These are phyloP conservation scores for Tokudaia muenninki DNA, from an alignment of 2,797 vertebrate genomes.

Conservation along the genomic window DNA sequence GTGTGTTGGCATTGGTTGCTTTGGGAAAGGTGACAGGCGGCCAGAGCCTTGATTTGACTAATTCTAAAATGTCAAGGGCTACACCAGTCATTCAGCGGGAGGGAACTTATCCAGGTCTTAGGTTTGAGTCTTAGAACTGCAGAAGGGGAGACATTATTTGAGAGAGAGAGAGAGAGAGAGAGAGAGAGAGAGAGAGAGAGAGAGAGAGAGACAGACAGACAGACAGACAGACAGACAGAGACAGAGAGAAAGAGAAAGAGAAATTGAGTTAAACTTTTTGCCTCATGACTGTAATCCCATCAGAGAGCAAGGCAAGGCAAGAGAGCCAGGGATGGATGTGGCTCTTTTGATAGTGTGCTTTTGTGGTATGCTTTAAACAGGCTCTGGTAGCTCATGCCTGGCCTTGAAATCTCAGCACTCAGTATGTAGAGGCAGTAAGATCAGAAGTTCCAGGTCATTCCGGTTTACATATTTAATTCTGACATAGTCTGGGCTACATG, in stretches of 20 bases:
- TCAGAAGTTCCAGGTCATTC: background rate
- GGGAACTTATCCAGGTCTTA: background rate
- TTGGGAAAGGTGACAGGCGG: conserved; percentile 26
- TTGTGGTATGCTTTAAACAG: background rate
- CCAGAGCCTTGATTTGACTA: background rate
- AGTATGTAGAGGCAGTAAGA: background rate
- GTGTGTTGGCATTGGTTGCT: background rate
- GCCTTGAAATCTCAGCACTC: background rate
- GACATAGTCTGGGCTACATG: background rate
- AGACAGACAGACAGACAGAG: no score
- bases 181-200: no score
- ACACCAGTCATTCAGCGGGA: background rate
- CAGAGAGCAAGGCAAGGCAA: background rate
- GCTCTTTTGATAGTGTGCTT: background rate
- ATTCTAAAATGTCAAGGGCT: conserved; percentile 46
- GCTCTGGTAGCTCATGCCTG: background rate
- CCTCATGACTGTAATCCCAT: background rate
- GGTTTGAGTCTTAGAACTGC: background rate
- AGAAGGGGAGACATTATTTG: background rate
- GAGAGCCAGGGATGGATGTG: background rate
- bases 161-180: no score
- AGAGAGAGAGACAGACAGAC: no score
- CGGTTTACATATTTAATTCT: background rate
- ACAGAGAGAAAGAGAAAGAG: no score
- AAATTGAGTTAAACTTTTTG: background rate